These are phyloP conservation scores for Rallus limicola DNA, from an alignment of 2,113 vertebrate genomes.

Conservation along the genomic window DNA sequence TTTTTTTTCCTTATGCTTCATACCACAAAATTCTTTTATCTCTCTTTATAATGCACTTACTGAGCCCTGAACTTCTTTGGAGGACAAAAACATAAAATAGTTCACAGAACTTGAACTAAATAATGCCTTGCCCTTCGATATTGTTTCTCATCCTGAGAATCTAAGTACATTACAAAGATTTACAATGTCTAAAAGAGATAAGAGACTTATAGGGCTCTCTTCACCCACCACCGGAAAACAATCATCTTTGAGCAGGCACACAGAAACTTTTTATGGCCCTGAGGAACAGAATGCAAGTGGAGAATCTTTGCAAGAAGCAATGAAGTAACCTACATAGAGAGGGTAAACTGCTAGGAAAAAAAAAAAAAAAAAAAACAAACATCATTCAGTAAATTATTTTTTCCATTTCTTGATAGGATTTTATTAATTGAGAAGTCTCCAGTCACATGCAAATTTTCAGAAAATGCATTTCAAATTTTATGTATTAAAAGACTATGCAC, in stretches of 20 bases:
- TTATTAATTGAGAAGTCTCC: not conserved
- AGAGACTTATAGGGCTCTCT: not conserved
- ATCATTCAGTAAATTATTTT: not conserved
- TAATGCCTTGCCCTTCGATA: not conserved
- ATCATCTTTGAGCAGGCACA: not conserved
- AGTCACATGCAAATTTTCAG: not conserved
- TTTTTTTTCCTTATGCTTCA: not conserved
- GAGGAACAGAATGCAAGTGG: not conserved
- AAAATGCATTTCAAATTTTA: not conserved
- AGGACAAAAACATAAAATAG: conserved; percentile 19
- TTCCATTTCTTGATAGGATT: not conserved
- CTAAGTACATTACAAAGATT: conserved; percentile 30
- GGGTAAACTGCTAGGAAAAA: not conserved
- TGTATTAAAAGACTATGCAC: not conserved
- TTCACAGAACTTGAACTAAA: conserved; percentile 20
- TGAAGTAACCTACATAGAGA: not conserved
- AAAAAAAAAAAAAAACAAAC: not conserved
- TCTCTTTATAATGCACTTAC: conserved; percentile 22
- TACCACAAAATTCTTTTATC: conserved; percentile 6
- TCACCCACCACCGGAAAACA: not conserved
- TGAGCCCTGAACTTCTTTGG: conserved; percentile 17
- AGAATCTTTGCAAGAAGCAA: not conserved
- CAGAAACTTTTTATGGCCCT: not conserved
- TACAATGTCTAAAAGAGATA: not conserved
- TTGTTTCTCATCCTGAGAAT: not conserved